phyloP scores from a whole-genome alignment of 2,797 vertebrate species.

The Rhabdomys pumilio region DNA sequence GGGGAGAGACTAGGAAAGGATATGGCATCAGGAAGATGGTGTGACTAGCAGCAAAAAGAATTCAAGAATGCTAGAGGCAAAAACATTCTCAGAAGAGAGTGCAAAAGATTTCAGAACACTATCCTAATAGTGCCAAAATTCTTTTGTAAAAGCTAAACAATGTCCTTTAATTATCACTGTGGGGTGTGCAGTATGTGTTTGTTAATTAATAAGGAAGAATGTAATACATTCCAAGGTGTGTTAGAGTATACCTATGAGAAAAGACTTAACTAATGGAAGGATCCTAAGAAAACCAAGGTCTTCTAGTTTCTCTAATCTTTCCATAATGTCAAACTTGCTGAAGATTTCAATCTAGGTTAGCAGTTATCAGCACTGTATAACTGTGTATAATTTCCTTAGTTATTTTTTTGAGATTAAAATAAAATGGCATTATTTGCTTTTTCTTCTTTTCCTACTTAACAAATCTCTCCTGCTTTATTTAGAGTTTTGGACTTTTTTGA shows the following conservation, averaged over 20 bases:
- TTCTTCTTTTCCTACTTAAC: background rate
- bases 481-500: background rate
- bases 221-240: background rate
- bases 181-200: background rate
- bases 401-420: background rate
- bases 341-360: background rate
- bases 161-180: background rate
- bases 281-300: background rate
- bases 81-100: background rate
- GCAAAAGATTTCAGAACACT: background rate
- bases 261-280: background rate
- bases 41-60: background rate
- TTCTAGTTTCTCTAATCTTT: background rate
- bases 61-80: background rate
- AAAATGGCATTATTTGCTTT: background rate
- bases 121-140: background rate
- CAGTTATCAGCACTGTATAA: background rate
- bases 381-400: background rate
- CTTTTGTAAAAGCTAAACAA: background rate
- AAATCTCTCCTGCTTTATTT: background rate
- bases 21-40: background rate
- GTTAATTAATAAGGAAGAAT: background rate
- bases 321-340: background rate
- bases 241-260: background rate
- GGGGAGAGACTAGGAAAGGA: background rate